A percentile compares a stretch with the other conserved stretches of the same genome.
Conservation (phyloP, 2,797 vertebrate species). For the Xenentodon cancila region DNA sequence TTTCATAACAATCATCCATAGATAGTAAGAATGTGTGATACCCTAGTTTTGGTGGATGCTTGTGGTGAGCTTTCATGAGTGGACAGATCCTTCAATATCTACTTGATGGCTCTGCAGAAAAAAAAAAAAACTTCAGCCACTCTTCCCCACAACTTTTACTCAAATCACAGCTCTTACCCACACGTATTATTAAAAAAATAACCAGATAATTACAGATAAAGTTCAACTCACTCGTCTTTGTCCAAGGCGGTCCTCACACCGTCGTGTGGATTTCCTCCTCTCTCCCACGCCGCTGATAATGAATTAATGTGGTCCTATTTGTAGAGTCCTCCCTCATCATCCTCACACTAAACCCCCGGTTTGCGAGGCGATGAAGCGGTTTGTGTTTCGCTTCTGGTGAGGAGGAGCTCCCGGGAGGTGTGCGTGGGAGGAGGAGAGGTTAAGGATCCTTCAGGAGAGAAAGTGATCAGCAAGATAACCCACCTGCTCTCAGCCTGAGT, state of each 20-base stretch:
- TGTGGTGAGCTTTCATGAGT: background rate
- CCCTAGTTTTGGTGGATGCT: slow-evolving; percentile 1
- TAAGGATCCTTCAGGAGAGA: slow-evolving; percentile 52
- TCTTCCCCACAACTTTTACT: slow-evolving; percentile 9
- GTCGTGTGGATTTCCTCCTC: slow-evolving; percentile 29
- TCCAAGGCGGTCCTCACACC: slow-evolving; percentile 44
- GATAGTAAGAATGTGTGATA: background rate
- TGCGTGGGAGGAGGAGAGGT: slow-evolving; percentile 76
- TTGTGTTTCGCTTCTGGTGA: slow-evolving; percentile 40
- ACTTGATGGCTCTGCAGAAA: slow-evolving; percentile 29
- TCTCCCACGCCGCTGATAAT: slow-evolving; percentile 35
- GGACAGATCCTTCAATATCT: slow-evolving; percentile 18
- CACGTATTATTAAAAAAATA: background rate
- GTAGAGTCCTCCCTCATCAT: slow-evolving; percentile 40
- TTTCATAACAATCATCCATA: too few species aligned
- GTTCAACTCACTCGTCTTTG: slow-evolving; percentile 43
- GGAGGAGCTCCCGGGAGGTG: slow-evolving; percentile 50
- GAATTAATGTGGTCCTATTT: slow-evolving; percentile 50
- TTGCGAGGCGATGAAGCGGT: slow-evolving; percentile 33
- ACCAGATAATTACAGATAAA: background rate
- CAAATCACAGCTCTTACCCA: background rate
- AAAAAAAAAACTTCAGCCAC: slow-evolving; percentile 29
- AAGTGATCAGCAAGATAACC: slow-evolving; percentile 24
- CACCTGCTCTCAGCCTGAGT: slow-evolving; percentile 37
- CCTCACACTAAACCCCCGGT: slow-evolving; percentile 29